Conservation (phyloP, 2,888 invertebrate genomes). For the Acanthosepion pharaonis region DNA sequence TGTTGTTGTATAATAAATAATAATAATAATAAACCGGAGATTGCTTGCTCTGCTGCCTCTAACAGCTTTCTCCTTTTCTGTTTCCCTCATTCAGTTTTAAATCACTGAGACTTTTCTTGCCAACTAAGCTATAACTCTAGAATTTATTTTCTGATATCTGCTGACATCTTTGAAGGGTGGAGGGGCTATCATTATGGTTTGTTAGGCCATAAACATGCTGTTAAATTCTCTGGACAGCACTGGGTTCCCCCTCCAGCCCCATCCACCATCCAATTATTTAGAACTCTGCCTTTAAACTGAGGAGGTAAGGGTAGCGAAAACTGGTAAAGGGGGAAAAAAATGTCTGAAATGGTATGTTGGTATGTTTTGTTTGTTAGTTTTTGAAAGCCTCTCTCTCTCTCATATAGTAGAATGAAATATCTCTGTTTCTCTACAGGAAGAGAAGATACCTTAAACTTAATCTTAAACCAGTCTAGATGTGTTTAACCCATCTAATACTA, state of each 20-base stretch:
- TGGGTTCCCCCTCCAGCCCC: neutral
- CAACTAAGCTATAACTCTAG: slow-evolving; percentile 20
- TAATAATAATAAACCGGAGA: neutral
- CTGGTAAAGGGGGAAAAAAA: neutral
- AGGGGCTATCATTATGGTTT: slow-evolving; percentile 33
- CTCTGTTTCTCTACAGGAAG: neutral
- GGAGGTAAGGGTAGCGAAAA: neutral
- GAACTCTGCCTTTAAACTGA: slow-evolving; percentile 3
- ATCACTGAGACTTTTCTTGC: neutral
- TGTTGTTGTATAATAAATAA: neutral
- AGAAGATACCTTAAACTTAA: neutral
- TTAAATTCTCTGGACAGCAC: neutral
- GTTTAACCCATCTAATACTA: neutral
- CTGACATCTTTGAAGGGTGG: slow-evolving; percentile 20
- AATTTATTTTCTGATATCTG: slow-evolving; percentile 11
- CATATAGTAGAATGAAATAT: neutral
- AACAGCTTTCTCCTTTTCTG: neutral
- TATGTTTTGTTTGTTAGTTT: neutral
- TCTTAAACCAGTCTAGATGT: neutral
- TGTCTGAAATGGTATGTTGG: neutral
- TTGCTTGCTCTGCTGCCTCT: neutral
- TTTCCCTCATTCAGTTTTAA: neutral
- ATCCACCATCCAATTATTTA: slow-evolving; percentile 21
- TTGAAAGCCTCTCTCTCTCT: neutral
- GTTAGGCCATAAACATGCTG: slow-evolving; percentile 33